Base-by-base conservation (phyloP, 2,113 vertebrate genomes). In the Laterallus jamaicensis region DNA sequence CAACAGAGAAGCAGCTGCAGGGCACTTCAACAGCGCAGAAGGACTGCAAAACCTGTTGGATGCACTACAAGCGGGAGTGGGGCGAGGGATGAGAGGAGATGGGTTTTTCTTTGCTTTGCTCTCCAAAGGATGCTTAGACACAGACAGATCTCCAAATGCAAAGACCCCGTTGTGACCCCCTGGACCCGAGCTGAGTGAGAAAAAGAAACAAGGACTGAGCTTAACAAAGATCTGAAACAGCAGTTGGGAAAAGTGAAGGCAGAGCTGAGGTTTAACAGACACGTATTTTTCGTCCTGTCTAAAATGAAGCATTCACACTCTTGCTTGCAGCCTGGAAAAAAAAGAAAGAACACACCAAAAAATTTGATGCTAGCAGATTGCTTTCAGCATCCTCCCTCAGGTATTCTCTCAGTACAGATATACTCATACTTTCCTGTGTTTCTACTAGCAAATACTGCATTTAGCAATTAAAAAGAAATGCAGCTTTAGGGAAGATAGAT, bases 381-480 rank as follows among this genome's bases (percentile, higher is more conserved):
- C 74, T 93, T 90, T 95, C 89, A 86, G 52, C 35, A 44, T 56
- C n/a, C 24, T 84, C 52, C 39, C 44, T 91, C 71, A 71, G 70
- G 77, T 68, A 67, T 16, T 75, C 42, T 88, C 18, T 55, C 52
- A 31, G 26, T n/a, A 85, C 21, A 63, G 17, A 59, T 31, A 47
- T 20, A 60, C 49, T 88, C 10, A 58, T 81, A 60, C 92, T 84
- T 78, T 88, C 32, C 28, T 10, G 1, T 62, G 29, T 32, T 86
- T 91, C 60, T 78, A 50, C 39, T 83, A 88, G 55, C 52, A 90
- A 67, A 82, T 25, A 83, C 5, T 70, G 39, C 35, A 62, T 14
- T 83, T 86, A 54, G 22, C 71, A 92, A 84, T 84, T 76, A 86
- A 88, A 84, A 84, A 92, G 44, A 88, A 93, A 81, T 28, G 35